Conservation (phyloP, 2,113 vertebrate species). For the Dissostichus mawsoni region DNA sequence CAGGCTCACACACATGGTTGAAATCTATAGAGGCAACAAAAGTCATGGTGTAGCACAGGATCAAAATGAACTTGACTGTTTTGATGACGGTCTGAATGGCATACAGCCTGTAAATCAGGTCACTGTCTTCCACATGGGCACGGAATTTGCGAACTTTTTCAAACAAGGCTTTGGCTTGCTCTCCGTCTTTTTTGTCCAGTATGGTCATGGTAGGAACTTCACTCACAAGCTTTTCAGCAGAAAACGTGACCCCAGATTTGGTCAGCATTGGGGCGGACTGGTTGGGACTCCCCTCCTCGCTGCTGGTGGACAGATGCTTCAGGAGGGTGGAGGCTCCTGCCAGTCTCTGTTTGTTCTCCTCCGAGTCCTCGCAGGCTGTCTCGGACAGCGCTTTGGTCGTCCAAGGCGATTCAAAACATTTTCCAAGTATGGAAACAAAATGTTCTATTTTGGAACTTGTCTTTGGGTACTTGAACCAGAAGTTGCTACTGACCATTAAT, state of each 20-base stretch:
- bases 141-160: slow-evolving; percentile 98
- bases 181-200: slow-evolving; percentile 97
- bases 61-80: slow-evolving; percentile 97
- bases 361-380: slow-evolving; percentile 96
- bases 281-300: slow-evolving; percentile 95
- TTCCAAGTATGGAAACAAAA: slow-evolving; percentile 97
- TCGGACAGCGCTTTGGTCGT: slow-evolving; percentile 98
- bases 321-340: slow-evolving; percentile 90
- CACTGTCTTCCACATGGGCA: slow-evolving; percentile 96
- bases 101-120: slow-evolving; percentile 97
- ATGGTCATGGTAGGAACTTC: slow-evolving; percentile 97
- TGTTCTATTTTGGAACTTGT: slow-evolving; percentile 99
- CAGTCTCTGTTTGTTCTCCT: slow-evolving; percentile 96
- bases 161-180: slow-evolving; percentile 98
- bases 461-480: slow-evolving; percentile 99
- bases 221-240: slow-evolving; percentile 92
- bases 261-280: slow-evolving; percentile 92
- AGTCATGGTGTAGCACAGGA: slow-evolving; percentile 95
- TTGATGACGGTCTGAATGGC: slow-evolving; percentile 97
- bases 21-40: slow-evolving; percentile 96
- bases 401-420: slow-evolving; percentile 99
- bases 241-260: slow-evolving; percentile 94
- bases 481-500: slow-evolving; percentile 99
- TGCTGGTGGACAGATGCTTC: slow-evolving; percentile 96
- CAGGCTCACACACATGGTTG: slow-evolving; percentile 90